Base-by-base conservation (phyloP, 2,113 vertebrate genomes). In the Rhipidura dahli region DNA sequence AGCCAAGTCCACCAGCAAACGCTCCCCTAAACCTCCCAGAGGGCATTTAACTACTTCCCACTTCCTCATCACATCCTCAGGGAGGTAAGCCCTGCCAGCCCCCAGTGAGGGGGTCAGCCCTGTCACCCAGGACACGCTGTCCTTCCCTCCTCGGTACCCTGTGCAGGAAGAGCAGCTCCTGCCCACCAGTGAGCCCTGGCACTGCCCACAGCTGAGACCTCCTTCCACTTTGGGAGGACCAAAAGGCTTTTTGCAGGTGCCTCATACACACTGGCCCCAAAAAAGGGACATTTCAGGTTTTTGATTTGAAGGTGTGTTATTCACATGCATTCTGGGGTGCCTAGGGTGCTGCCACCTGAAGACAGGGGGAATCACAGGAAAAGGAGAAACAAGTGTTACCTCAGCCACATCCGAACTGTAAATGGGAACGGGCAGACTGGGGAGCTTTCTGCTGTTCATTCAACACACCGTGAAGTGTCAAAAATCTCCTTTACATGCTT, bases 401-500 rank as follows among this genome's bases (percentile, higher is more conserved):
- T 71, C 83, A 68, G 44, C 49, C 54, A 77, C 57, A 72, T 64
- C 42, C 70, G 57, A 61, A 45, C 39, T 63, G 40, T 56, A 84
- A 82, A 81, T 53, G 71, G 84, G 81, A 93, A 75, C 1, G 18
- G 61, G 63, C 60, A 83, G 87, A 47, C 57, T 94, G 78, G 87
- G 75, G 85, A 76, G 60, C 42, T 73, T 65, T 93, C 93, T 76
- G 89, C 68, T 94, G 76, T 90, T 94, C 64, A 31, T 72, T 84
- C 89, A 87, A 77, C 64, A 83, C 13, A 60, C 77, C 53, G 0
- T 66, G 92, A 94, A 82, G 78, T 91, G 84, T 79, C 91, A 94
- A 87, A 93, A 94, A 85, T 94, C 60, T 93, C 78, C 95, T 92
- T 95, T 88, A 83, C 70, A 85, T 83, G 94, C 70, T 77, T 96